Conservation (phyloP, 2,797 vertebrate species). For the Chaenodraco wilsoni region DNA sequence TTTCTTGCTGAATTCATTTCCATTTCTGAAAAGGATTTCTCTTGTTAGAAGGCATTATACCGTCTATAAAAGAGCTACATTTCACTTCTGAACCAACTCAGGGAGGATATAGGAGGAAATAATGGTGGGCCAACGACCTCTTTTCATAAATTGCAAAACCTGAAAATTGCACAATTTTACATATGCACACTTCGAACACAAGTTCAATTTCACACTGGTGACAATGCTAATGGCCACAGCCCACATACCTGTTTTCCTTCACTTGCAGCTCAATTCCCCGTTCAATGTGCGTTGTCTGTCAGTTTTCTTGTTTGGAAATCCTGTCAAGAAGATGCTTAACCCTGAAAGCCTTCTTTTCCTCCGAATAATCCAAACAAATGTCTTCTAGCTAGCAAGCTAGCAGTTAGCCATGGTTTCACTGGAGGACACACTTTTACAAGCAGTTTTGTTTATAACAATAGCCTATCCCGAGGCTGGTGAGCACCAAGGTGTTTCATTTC, state of each 20-base stretch:
- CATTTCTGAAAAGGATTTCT: not conserved
- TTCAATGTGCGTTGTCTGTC: not conserved
- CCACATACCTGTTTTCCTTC: not conserved
- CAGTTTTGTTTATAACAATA: not conserved
- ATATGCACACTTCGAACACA: not conserved
- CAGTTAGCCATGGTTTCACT: not conserved
- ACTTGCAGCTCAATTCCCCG: not conserved
- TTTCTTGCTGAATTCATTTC: not conserved
- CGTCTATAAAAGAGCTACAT: not conserved
- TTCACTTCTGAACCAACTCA: constrained; percentile 6
- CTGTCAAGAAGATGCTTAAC: not conserved
- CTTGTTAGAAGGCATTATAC: not conserved
- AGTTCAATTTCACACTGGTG: not conserved
- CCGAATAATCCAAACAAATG: not conserved
- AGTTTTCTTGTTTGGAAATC: not conserved
- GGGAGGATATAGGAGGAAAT: not conserved
- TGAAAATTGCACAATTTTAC: not conserved
- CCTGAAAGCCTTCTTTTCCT: not conserved
- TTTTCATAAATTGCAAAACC: not conserved
- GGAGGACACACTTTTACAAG: not conserved
- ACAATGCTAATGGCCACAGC: not conserved
- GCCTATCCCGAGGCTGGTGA: not conserved
- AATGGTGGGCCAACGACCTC: not conserved
- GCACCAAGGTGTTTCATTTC: not conserved
- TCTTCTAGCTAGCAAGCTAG: too few relatives aligned